These are phyloP conservation scores for Epizoanthus illoricatus DNA, from an alignment of 92 coral and sea anemone genomes.

Conservation along the genomic window DNA sequence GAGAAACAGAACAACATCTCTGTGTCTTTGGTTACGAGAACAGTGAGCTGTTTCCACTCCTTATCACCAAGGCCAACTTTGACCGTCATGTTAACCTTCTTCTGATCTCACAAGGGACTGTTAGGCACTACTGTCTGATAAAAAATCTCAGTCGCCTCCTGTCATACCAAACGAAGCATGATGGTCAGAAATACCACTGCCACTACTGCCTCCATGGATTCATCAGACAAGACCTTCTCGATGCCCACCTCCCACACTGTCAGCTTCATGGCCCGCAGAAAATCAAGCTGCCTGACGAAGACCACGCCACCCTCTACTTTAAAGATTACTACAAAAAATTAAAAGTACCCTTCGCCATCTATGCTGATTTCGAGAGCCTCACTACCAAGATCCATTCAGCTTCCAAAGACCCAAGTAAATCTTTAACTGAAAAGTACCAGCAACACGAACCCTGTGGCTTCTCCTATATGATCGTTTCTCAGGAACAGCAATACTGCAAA, in stretches of 20 bases:
- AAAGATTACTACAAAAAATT: constrained; percentile 49
- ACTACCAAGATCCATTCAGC: constrained; percentile 25
- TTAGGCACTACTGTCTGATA: constrained; percentile 45
- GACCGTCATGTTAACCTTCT: constrained; percentile 44
- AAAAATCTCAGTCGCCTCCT: constrained; percentile 30
- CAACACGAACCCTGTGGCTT: constrained; percentile 41
- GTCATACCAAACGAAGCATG: constrained; percentile 4
- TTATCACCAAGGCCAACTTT: constrained; percentile 10
- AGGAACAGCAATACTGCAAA: not conserved
- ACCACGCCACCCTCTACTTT: constrained; percentile 30
- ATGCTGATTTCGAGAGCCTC: constrained; percentile 36
- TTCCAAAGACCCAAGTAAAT: not conserved
- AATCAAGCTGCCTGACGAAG: constrained; percentile 45
- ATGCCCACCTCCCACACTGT: constrained; percentile 54
- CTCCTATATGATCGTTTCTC: not conserved
- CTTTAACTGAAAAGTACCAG: constrained; percentile 9
- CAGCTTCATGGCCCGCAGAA: constrained; percentile 46
- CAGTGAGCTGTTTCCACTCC: constrained; percentile 20
- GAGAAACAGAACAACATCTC: constrained; percentile 33
- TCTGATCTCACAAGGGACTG: constrained; percentile 25
- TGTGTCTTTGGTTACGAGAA: constrained; percentile 42
- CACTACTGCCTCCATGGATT: constrained; percentile 54
- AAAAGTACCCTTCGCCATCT: constrained; percentile 45
- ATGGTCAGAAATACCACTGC: constrained; percentile 38
- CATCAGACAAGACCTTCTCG: constrained; percentile 45